These are phyloP conservation scores for Drosophila lini DNA, from an alignment of 1,140 invertebrate genomes.

Conservation along the genomic window DNA sequence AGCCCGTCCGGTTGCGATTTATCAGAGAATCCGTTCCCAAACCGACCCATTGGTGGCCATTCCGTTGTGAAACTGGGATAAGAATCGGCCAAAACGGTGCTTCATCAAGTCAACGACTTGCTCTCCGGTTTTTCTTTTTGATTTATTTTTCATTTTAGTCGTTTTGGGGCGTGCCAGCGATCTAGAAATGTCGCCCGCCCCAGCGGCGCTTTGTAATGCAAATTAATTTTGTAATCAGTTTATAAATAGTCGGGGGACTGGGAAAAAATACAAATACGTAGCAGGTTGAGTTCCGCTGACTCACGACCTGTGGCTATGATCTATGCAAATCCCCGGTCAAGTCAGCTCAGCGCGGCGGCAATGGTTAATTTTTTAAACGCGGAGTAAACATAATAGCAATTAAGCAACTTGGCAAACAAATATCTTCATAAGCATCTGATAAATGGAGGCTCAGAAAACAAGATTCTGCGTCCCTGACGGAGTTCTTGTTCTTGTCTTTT, in stretches of 20 bases:
- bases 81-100: slow-evolving; percentile 46
- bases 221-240: slow-evolving; percentile 71
- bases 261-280: slow-evolving; percentile 42
- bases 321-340: slow-evolving; percentile 70
- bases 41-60: slow-evolving; percentile 14
- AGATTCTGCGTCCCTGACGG: slow-evolving; percentile 44
- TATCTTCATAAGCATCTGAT: slow-evolving; percentile 66
- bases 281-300: slow-evolving; percentile 48
- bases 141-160: neutral
- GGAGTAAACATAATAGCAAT: slow-evolving; percentile 75
- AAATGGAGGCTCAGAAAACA: slow-evolving; percentile 66
- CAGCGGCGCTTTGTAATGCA: slow-evolving; percentile 67
- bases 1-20: slow-evolving; percentile 61
- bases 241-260: slow-evolving; percentile 58
- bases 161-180: slow-evolving; percentile 55
- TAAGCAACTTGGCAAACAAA: slow-evolving; percentile 68
- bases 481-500: slow-evolving; percentile 43
- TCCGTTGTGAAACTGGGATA: slow-evolving; percentile 16
- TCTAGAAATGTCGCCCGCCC: slow-evolving; percentile 63
- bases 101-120: slow-evolving; percentile 74
- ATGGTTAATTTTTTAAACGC: slow-evolving; percentile 44
- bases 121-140: slow-evolving; percentile 11
- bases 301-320: slow-evolving; percentile 39
- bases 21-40: slow-evolving; percentile 43
- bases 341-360: slow-evolving; percentile 29